Percentiles rank a stretch among this genome's conserved stretches.
phyloP scores from a whole-genome alignment of 1,140 invertebrate species.

The Ctenoplectra terminalis region DNA sequence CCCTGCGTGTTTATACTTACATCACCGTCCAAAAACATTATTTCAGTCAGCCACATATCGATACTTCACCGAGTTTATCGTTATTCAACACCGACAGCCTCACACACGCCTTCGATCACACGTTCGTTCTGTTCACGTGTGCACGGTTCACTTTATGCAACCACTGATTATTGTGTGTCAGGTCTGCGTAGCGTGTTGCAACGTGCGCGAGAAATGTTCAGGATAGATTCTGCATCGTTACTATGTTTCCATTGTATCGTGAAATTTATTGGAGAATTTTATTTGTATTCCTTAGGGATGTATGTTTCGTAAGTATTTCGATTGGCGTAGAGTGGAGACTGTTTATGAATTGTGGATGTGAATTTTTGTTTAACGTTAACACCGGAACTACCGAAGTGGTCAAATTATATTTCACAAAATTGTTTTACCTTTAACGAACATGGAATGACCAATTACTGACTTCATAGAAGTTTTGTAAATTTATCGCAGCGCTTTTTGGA shows the following conservation, averaged over 20 bases:
- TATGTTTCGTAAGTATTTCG: too few relatives aligned
- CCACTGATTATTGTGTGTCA: not conserved
- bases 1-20: slow-evolving; percentile 47
- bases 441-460: too few relatives aligned
- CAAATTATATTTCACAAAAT: too few relatives aligned
- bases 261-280: not conserved
- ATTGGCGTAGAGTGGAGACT: too few relatives aligned
- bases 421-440: too few relatives aligned
- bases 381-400: too few relatives aligned
- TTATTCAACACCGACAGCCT: slow-evolving; percentile 24
- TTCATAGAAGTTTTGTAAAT: too few relatives aligned
- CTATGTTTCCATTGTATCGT: not conserved
- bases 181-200: slow-evolving; percentile 4
- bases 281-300: not conserved
- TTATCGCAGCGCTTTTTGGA: too few relatives aligned
- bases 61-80: slow-evolving; percentile 21
- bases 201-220: slow-evolving; percentile 5
- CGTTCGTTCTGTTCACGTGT: slow-evolving; percentile 51
- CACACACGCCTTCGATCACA: slow-evolving; percentile 34
- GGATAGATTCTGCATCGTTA: not conserved
- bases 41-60: slow-evolving; percentile 14
- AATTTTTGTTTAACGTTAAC: too few relatives aligned
- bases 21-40: slow-evolving; percentile 50
- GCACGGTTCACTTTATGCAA: slow-evolving; percentile 54
- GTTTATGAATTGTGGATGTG: too few relatives aligned